These are phyloP conservation scores for Malthinus flaveolus DNA, from an alignment of 2,888 invertebrate genomes.

Conservation along the genomic window DNA sequence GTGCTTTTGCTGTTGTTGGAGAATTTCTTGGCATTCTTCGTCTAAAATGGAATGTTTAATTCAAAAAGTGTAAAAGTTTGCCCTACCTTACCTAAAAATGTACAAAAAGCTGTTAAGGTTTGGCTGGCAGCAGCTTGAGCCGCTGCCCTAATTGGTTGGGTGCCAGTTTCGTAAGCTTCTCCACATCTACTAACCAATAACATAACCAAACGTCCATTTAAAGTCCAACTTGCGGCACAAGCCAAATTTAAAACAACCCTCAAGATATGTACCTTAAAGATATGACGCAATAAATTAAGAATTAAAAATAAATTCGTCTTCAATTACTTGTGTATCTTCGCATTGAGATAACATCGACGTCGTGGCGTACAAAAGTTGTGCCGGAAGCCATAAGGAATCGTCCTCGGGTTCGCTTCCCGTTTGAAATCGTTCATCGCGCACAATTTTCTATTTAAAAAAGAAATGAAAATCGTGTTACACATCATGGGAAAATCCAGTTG, in stretches of 20 bases:
- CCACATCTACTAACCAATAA: conserved; percentile 83
- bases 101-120: conserved; percentile 82
- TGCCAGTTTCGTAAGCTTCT: conserved; percentile 78
- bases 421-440: conserved; percentile 90
- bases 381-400: conserved; percentile 90
- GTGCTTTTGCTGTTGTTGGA: conserved; percentile 58
- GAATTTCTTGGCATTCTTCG: conserved; percentile 75
- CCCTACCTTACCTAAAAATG: conserved; percentile 77
- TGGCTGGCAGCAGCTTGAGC: conserved; percentile 90
- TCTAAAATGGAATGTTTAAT: conserved; percentile 55
- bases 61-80: no score
- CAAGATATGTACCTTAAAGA: conserved; percentile 61
- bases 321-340: conserved; percentile 86
- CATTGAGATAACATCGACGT: conserved; percentile 76
- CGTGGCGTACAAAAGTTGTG: conserved; percentile 85
- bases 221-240: conserved; percentile 83
- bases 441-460: conserved; percentile 70
- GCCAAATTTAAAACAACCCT: conserved; percentile 84
- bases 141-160: conserved; percentile 81
- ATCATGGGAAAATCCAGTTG: no score
- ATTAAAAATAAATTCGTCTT: background rate
- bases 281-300: background rate
- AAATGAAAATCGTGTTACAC: background rate
- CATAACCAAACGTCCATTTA: conserved; percentile 87
- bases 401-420: conserved; percentile 88